Evolutionary conservation across 2,113 vertebrate species (phyloP).

Genomic region (Macquaria ambigua): DNA sequence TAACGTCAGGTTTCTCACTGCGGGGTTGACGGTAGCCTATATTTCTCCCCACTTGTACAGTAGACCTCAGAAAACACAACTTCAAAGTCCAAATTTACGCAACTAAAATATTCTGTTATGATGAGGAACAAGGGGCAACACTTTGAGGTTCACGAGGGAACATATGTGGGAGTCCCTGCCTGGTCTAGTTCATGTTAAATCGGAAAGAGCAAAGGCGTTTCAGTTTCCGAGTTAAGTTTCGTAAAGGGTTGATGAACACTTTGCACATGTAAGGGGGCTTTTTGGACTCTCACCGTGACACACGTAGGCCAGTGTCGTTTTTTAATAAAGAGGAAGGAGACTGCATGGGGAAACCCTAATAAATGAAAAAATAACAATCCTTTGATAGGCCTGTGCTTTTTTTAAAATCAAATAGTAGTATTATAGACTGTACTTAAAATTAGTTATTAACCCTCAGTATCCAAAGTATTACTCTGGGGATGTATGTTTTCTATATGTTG

Average conservation of each 20-base stretch:
- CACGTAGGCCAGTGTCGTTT: background rate
- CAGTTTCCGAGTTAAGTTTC: conserved; percentile 41
- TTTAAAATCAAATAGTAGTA: background rate
- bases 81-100: background rate
- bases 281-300: conserved; percentile 2
- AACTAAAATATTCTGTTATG: background rate
- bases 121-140: background rate
- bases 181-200: background rate
- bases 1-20: background rate
- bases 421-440: background rate
- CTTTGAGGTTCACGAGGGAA: background rate
- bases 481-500: background rate
- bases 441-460: background rate
- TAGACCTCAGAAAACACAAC: background rate
- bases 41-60: background rate
- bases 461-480: background rate
- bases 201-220: conserved; percentile 35
- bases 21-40: background rate
- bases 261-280: background rate
- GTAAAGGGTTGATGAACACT: conserved; percentile 7
- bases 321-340: background rate
- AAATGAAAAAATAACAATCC: background rate
- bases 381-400: background rate
- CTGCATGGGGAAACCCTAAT: background rate
- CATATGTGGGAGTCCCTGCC: background rate